Evolutionary conservation across 37 sponge, comb jelly and placozoan species (phyloP).

Genomic region (Agelas oroides): DNA sequence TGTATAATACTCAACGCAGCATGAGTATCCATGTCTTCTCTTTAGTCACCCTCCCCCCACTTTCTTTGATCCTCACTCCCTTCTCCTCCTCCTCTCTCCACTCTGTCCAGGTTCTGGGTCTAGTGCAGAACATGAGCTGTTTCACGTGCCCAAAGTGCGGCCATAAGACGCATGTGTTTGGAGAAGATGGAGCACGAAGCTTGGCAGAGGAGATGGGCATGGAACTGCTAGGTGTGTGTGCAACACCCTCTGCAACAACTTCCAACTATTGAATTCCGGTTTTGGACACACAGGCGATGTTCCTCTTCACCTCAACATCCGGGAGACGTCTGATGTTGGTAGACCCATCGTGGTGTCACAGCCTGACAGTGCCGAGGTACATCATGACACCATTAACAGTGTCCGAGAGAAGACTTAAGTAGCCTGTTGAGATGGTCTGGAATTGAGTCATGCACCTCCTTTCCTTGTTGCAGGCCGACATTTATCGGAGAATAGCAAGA

Average conservation of each 20-base stretch:
- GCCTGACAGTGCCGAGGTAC: slow-evolving; percentile 63
- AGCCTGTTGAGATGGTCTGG: no score
- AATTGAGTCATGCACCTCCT: no score
- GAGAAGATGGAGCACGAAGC: slow-evolving; percentile 71
- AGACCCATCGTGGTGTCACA: slow-evolving; percentile 67
- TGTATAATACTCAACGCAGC: no score
- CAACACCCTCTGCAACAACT: not conserved
- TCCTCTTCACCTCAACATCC: slow-evolving; percentile 66
- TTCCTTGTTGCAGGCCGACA: slow-evolving; percentile 10
- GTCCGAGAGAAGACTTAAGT: not conserved
- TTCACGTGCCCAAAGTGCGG: slow-evolving; percentile 91
- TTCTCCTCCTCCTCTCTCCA: not conserved
- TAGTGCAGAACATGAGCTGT: slow-evolving; percentile 94
- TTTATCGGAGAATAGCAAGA: slow-evolving; percentile 21
- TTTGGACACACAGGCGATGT: slow-evolving; percentile 65
- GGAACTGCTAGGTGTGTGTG: slow-evolving; percentile 57
- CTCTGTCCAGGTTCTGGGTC: slow-evolving; percentile 77
- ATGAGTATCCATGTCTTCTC: no score
- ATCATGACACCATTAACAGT: no score
- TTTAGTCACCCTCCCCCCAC: no score
- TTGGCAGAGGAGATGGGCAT: slow-evolving; percentile 67
- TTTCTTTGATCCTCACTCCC: no score
- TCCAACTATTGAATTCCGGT: not conserved
- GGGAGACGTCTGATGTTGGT: slow-evolving; percentile 72
- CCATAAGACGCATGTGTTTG: slow-evolving; percentile 81